Evolutionary conservation across 2,888 invertebrate genomes (phyloP), one percentile per base, ranked within the genome.

Genomic region (Merodon equestris): DNA sequence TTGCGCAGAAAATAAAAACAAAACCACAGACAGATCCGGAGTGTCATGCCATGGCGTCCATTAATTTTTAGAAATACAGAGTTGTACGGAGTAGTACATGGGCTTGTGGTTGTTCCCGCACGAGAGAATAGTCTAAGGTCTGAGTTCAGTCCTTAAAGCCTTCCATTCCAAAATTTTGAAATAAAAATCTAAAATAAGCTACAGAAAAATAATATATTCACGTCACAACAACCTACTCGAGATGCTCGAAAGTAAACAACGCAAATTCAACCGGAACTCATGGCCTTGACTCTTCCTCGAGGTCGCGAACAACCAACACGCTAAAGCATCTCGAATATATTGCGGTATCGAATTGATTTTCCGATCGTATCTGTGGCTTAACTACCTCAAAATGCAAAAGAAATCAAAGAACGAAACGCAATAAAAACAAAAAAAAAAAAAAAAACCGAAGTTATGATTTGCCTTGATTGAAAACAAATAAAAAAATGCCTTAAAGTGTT

Each of bases 381-480:
- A 82, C 83, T 83, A 83, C 83, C 83, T 83, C 83, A 83, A 83
- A 75, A 75, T 82, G 83, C 81, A 82, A 81, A 81, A 72, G 71
- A 79, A 74, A 74, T 70, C 74, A 73, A 79, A 74, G 70, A 79
- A 50, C 64, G 47, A 57, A 47, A 56, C 34, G 53, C 36, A 15
- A 5, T 27, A 19, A 63, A 18, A 15, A 70, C 53, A 53, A 64
- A 57, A 14, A 57, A 57, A 45, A 75, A 40, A 56, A 50, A 15
- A 19, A 50, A 51, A 71, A 71, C n/a, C n/a, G n/a, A n/a, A n/a
- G n/a, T n/a, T n/a, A n/a, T n/a, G n/a, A n/a, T n/a, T n/a, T 75
- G 75, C 75, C 75, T 75, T 75, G 71, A 64, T 53, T 51, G 54
- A 53, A 19, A 68, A 68, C 60, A n/a, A 40, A 40, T 40, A 19